These are phyloP conservation scores for Lates calcarifer DNA, from an alignment of 2,113 vertebrate genomes.

Conservation along the genomic window DNA sequence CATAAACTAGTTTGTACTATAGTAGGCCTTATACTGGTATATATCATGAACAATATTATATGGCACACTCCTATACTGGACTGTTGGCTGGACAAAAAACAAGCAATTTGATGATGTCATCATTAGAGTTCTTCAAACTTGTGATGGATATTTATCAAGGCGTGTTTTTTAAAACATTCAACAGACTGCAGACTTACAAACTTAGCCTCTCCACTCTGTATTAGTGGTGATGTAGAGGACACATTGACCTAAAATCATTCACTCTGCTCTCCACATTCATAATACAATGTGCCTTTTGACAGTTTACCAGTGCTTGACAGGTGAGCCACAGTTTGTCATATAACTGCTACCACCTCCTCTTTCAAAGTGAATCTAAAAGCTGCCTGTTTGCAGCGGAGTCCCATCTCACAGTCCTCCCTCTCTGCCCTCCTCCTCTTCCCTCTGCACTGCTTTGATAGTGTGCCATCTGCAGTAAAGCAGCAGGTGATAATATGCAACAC, in stretches of 20 bases:
- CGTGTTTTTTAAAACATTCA: too few species aligned
- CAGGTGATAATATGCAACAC: conserved; percentile 68
- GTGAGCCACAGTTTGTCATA: not conserved
- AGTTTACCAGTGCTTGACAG: not conserved
- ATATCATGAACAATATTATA: not conserved
- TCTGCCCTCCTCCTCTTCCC: conserved; percentile 5
- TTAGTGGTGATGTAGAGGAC: not conserved
- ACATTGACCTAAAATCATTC: not conserved
- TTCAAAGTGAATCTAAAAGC: not conserved
- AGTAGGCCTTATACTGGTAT: too few species aligned
- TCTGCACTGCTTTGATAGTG: conserved; percentile 54
- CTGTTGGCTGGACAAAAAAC: too few species aligned
- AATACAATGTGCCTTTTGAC: not conserved
- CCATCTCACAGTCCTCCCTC: not conserved
- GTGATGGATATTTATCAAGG: too few species aligned
- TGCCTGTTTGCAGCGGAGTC: not conserved
- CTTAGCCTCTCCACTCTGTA: too few species aligned
- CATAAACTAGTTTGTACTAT: too few species aligned
- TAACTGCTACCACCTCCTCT: not conserved
- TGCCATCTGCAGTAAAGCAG: conserved; percentile 76
- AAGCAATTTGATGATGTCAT: too few species aligned
- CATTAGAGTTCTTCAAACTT: too few species aligned
- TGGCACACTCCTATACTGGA: too few species aligned
- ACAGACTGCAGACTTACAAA: too few species aligned
- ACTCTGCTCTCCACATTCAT: not conserved